These are phyloP conservation scores for Nilaparvata lugens DNA, from an alignment of 1,140 invertebrate species.

Conservation along the genomic window DNA sequence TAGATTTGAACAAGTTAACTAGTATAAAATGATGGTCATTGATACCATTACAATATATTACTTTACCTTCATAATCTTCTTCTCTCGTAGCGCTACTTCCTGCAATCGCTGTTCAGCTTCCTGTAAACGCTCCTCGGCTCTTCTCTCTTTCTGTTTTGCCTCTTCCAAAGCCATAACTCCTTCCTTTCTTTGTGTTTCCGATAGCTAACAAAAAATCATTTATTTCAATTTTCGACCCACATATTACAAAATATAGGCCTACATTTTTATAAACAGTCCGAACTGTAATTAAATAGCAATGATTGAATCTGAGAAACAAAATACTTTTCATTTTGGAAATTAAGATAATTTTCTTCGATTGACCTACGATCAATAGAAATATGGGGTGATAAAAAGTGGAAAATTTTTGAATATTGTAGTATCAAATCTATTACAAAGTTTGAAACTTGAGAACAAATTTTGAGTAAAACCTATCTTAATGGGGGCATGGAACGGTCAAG, in stretches of 20 bases:
- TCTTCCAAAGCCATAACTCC: conserved; percentile 2
- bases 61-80: conserved; percentile 2
- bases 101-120: not conserved
- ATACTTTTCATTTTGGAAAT: too few species aligned
- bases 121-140: not conserved
- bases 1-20: too few species aligned
- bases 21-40: not conserved
- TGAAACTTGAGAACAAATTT: too few species aligned
- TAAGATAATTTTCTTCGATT: too few species aligned
- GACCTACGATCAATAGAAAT: too few species aligned
- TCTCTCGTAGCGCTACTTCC: not conserved
- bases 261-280: not conserved
- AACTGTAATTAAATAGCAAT: not conserved
- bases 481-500: too few species aligned
- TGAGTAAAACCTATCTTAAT: too few species aligned
- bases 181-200: not conserved
- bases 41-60: not conserved
- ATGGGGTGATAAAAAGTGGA: too few species aligned
- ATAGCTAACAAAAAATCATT: not conserved
- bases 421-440: too few species aligned
- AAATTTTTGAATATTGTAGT: too few species aligned
- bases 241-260: not conserved
- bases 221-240: too few species aligned
- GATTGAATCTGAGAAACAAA: too few species aligned
- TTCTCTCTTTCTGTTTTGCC: not conserved